A percentile compares a stretch with the other conserved stretches of the same genome.
Evolutionary conservation across 2,113 vertebrate genomes (phyloP).

Genomic region (Albula glossodonta): DNA sequence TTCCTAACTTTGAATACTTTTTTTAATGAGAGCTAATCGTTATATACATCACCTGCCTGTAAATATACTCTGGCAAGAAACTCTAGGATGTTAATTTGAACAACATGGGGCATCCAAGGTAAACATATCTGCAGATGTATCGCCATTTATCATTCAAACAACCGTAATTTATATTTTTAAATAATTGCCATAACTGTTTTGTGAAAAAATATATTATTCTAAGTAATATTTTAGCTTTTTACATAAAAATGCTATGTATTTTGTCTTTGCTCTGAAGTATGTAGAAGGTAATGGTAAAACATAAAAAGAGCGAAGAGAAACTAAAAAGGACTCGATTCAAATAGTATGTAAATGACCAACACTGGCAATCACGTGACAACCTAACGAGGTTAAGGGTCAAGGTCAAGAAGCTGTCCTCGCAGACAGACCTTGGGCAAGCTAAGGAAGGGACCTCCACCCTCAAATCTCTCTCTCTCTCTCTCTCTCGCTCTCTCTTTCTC

Average conservation of each 20-base stretch:
- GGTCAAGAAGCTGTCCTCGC: slow-evolving; percentile 18
- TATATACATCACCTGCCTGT: neutral
- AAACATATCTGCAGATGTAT: neutral
- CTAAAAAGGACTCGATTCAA: neutral
- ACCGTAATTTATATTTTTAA: no score
- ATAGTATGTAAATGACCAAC: neutral
- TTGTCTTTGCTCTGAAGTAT: neutral
- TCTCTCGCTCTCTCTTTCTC: neutral
- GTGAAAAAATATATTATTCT: no score
- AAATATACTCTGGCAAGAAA: neutral
- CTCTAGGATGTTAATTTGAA: no score
- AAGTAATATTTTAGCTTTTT: no score
- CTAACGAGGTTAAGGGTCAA: slow-evolving; percentile 21
- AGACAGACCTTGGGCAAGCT: neutral
- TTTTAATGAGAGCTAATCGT: neutral
- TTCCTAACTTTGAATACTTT: neutral
- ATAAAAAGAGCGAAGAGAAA: no score
- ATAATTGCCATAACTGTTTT: no score
- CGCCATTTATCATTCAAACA: neutral
- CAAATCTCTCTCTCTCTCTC: neutral
- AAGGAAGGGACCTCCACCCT: neutral
- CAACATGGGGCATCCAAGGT: neutral
- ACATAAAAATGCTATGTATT: no score
- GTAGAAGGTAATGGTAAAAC: neutral
- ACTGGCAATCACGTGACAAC: neutral